Evolutionary conservation across 2,888 invertebrate species (phyloP).

Genomic region (Agrotis puta): DNA sequence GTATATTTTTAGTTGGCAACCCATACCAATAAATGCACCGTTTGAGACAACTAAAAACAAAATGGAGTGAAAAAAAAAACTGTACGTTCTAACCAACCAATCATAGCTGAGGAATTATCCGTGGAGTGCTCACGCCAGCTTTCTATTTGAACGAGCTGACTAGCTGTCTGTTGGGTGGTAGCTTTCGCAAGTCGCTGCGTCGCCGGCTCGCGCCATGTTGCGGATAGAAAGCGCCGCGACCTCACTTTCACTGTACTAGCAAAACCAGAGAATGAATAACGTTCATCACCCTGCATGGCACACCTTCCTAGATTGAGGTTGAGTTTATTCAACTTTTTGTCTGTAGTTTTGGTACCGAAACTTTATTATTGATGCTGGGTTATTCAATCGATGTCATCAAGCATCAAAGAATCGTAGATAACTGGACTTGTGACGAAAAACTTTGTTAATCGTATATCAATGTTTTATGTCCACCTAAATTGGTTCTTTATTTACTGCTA

Average conservation of each 20-base stretch:
- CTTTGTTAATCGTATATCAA: not conserved
- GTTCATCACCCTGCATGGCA: slow-evolving; percentile 50
- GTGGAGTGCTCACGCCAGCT: slow-evolving; percentile 44
- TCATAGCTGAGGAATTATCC: slow-evolving; percentile 18
- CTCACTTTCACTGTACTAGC: slow-evolving; percentile 87
- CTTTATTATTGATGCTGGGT: not conserved
- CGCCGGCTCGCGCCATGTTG: slow-evolving; percentile 62
- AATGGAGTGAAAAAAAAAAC: slow-evolving; percentile 14
- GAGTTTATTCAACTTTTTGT: slow-evolving; percentile 32
- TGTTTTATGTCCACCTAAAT: not conserved
- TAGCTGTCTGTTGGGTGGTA: slow-evolving; percentile 56
- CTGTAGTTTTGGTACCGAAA: not conserved
- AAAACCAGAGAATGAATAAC: slow-evolving; percentile 71
- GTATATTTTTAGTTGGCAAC: not conserved
- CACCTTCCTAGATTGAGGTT: slow-evolving; percentile 44
- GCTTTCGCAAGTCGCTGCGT: slow-evolving; percentile 83
- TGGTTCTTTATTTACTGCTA: not conserved
- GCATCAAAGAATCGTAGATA: not conserved
- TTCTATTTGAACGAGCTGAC: slow-evolving; percentile 67
- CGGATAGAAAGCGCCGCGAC: slow-evolving; percentile 89
- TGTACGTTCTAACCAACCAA: not conserved
- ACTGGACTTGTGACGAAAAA: not conserved
- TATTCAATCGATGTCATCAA: not conserved
- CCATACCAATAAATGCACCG: not conserved
- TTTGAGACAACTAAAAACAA: not conserved